Base-by-base conservation (phyloP, 2,113 vertebrate species). In the Cygnus buccinator region DNA sequence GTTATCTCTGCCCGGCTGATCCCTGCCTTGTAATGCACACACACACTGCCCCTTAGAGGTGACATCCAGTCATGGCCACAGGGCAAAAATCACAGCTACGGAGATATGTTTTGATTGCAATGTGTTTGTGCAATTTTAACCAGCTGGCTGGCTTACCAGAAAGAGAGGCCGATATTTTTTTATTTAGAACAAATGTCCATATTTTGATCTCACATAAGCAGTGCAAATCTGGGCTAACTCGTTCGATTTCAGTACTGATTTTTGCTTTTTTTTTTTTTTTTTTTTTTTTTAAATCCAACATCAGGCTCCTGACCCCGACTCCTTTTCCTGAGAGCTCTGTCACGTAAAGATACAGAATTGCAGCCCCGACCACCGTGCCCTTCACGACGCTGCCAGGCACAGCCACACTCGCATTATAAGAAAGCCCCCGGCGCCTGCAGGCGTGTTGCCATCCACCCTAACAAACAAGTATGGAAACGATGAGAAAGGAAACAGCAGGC, bases 1-100 rank as follows among this genome's bases (percentile, higher is more conserved):
- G 25, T 3, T 75, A 19, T 29, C 81, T 10, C 13, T 9, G 94
- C 85, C 86, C 43, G 41, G 4, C 46, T 46, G 93, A 43, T 74
- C 41, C 48, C 46, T 20, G 62, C 59, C 58, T 50, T 16, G 70
- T 81, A 61, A 97, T 58, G 57, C 76, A 22, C 97, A 97, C 95
- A 50, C 93, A 97, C 94, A 97, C 96, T 97, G 97, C 98, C 98
- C 98, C 97, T 98, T 95, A 97, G 97, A 94, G 98, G 95, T 90
- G 68, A 18, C 76, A 82, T 10, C 59, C 81, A 21, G 87, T 59
- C 94, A 98, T 95, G 87, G 96, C 95, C 59, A 70, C 44, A 2
- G 66, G 91, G 73, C 6, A 35, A 46, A 81, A 83, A 67, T 43
- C 10, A 31, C 77, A 65, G 17, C 74, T n/a, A 20, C 4, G 3